A percentile compares a stretch with the other conserved stretches of the same genome.
Evolutionary conservation across 2,797 vertebrate species (phyloP).

Genomic region (Hippopotamyrus pictus): DNA sequence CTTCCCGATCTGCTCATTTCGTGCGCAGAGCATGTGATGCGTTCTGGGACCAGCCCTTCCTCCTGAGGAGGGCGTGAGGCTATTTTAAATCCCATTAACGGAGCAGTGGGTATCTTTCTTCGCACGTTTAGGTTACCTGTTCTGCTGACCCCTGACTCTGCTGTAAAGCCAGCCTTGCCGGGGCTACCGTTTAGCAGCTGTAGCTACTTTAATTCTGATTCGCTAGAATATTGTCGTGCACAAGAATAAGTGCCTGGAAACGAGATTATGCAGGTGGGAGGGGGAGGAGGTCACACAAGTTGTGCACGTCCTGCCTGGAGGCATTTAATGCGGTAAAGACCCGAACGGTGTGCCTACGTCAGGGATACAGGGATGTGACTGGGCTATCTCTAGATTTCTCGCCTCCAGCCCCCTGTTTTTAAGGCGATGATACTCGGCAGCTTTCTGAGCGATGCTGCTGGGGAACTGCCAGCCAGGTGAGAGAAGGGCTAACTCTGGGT

Average conservation of each 20-base stretch:
- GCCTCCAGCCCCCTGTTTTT: neutral
- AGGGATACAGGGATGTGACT: neutral
- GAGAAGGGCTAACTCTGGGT: neutral
- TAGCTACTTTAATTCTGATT: neutral
- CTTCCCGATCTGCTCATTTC: neutral
- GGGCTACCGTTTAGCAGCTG: neutral
- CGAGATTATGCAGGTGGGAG: neutral
- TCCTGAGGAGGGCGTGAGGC: neutral
- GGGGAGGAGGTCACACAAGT: neutral
- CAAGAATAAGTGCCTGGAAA: neutral
- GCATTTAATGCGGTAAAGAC: neutral
- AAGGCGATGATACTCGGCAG: neutral
- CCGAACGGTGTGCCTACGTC: neutral
- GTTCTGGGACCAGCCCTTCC: neutral
- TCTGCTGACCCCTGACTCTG: neutral
- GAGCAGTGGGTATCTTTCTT: neutral
- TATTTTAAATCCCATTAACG: slow-evolving; percentile 3
- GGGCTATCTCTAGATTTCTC: neutral
- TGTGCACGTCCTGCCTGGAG: neutral
- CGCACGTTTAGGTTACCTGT: neutral
- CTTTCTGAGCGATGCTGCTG: neutral
- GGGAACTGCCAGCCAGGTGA: neutral
- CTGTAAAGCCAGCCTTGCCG: neutral
- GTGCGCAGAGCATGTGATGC: neutral
- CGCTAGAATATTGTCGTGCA: neutral